phyloP scores from a whole-genome alignment of 2,888 invertebrate species.

The Aradus depressus region DNA sequence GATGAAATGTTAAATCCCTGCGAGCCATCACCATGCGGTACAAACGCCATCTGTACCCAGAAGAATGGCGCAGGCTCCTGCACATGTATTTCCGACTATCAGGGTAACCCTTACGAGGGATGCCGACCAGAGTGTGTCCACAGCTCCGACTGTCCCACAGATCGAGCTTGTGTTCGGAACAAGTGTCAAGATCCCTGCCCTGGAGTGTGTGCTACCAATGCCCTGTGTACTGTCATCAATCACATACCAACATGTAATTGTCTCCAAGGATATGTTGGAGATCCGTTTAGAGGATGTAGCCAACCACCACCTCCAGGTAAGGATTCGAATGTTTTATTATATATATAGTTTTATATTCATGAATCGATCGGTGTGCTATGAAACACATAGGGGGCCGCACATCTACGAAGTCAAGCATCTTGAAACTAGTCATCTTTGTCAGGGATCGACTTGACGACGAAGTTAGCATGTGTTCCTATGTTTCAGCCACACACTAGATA shows the following conservation, averaged over 20 bases:
- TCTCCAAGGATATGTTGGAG: slow-evolving; percentile 43
- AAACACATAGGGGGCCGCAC: no score
- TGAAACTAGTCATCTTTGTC: no score
- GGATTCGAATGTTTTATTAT: neutral
- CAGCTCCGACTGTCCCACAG: slow-evolving; percentile 69
- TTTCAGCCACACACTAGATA: no score
- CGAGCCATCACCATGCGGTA: slow-evolving; percentile 76
- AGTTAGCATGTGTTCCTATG: no score
- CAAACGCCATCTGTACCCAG: slow-evolving; percentile 68
- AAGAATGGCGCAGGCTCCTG: slow-evolving; percentile 70
- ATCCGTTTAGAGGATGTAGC: slow-evolving; percentile 45
- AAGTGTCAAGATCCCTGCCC: slow-evolving; percentile 72
- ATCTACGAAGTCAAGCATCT: no score
- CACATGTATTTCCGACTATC: slow-evolving; percentile 65
- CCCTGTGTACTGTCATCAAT: slow-evolving; percentile 51
- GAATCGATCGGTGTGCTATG: no score
- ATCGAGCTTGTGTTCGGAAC: slow-evolving; percentile 59
- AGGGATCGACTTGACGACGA: no score
- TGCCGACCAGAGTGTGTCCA: slow-evolving; percentile 76
- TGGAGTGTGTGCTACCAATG: slow-evolving; percentile 60
- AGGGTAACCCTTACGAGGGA: slow-evolving; percentile 72
- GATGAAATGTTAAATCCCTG: slow-evolving; percentile 58
- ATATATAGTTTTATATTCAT: no score
- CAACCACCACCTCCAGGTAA: slow-evolving; percentile 26
- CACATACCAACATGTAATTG: slow-evolving; percentile 50